Evolutionary conservation across 1,140 invertebrate species (phyloP).

Genomic region (Spodoptera litura): DNA sequence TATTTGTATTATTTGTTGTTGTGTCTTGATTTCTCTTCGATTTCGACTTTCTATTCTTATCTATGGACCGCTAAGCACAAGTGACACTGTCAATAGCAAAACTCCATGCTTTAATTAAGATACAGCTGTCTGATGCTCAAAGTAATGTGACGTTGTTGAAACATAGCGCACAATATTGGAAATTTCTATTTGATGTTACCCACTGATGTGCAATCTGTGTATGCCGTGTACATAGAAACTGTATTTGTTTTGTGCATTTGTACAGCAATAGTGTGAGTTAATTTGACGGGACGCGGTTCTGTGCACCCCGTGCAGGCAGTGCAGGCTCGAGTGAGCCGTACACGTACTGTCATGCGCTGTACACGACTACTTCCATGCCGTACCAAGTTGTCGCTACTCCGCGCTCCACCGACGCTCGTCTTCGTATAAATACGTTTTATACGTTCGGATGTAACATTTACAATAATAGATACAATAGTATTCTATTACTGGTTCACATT

Average conservation of each 20-base stretch:
- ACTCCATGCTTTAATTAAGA: slow-evolving; percentile 79
- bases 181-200: slow-evolving; percentile 80
- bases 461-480: slow-evolving; percentile 23
- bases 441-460: slow-evolving; percentile 26
- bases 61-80: slow-evolving; percentile 60
- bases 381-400: slow-evolving; percentile 18
- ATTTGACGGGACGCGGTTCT: slow-evolving; percentile 50
- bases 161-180: slow-evolving; percentile 85
- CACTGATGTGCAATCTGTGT: slow-evolving; percentile 78
- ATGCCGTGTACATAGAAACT: slow-evolving; percentile 75
- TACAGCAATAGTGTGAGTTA: slow-evolving; percentile 68
- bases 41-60: slow-evolving; percentile 57
- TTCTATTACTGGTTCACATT: slow-evolving; percentile 30
- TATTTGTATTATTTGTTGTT: slow-evolving; percentile 85
- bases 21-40: slow-evolving; percentile 74
- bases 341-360: slow-evolving; percentile 4
- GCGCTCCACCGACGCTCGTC: slow-evolving; percentile 18
- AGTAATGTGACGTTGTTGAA: slow-evolving; percentile 81
- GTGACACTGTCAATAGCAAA: slow-evolving; percentile 84
- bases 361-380: slow-evolving; percentile 15
- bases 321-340: slow-evolving; percentile 1
- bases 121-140: slow-evolving; percentile 84
- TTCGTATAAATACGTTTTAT: slow-evolving; percentile 34
- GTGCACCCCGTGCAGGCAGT: slow-evolving; percentile 20
- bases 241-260: slow-evolving; percentile 72